Evolutionary conservation across 2,888 invertebrate genomes (phyloP), one percentile per base, ranked within the genome.

Genomic region (Drosophila fungiperda): DNA sequence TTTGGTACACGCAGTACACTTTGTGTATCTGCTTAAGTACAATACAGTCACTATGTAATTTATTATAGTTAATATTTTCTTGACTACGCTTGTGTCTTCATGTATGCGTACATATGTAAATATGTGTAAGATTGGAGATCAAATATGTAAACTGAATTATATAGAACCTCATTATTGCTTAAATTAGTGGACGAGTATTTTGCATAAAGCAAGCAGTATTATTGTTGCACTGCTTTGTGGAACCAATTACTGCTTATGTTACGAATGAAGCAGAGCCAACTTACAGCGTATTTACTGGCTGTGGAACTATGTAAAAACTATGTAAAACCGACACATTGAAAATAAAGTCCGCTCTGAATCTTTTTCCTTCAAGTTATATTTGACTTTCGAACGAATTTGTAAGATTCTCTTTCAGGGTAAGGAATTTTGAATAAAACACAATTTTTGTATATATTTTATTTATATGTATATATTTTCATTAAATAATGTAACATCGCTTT

Each of bases 401-500:
- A 1, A 20, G 12, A 45, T 45, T 20, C 3, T 20, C 1, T 7
- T 20, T 45, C 12, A 20, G 12, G 1, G 12, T 7, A n/a, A 5
- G 1, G 15, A 1, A 20, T 9, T 12, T 5, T 23, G 0, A 73
- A 67, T 67, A 48, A 75, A 79, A 79, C 59, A 48, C 66, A 36
- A 32, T 23, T n/a, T 12, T 35, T 42, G n/a, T 50, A 40, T 59
- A 57, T 77, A 53, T 70, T 78, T 82, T 90, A 84, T 89, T 91
- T 84, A 91, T 91, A 87, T 84, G 84, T 91, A 91, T 92, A 92
- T 92, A 90, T 92, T 91, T 91, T 92, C 87, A 91, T 92, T 92
- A 92, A 92, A 93, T 93, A 92, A 92, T 93, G 91, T 93, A 92
- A 92, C 92, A 92, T 92, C 92, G 91, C 92, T 92, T 93, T 91